phyloP scores from a whole-genome alignment of 1,140 invertebrate genomes.

The Drosophila bipectinata region DNA sequence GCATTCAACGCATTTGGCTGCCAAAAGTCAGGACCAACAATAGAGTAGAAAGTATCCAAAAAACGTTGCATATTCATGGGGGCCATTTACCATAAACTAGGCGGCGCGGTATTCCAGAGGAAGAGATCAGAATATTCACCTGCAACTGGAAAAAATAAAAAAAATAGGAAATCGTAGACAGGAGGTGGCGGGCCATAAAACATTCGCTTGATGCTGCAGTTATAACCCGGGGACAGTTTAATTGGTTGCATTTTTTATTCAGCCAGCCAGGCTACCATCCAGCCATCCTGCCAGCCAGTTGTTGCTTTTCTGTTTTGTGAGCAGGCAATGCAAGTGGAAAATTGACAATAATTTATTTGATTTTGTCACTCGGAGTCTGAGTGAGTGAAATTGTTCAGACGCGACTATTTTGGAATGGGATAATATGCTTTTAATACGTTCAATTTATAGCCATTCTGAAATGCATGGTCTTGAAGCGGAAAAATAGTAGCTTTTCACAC shows the following conservation, averaged over 20 bases:
- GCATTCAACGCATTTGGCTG: not conserved
- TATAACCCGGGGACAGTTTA: constrained; percentile 83
- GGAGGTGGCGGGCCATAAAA: constrained; percentile 70
- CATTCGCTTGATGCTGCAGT: constrained; percentile 77
- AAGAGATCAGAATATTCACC: constrained; percentile 51
- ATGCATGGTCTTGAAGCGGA: not conserved
- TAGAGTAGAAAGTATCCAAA: constrained; percentile 5
- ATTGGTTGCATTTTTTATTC: constrained; percentile 82
- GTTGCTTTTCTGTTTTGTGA: constrained; percentile 11
- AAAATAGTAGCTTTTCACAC: constrained; percentile 2
- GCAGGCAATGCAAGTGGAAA: constrained; percentile 67
- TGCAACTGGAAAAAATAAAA: constrained; percentile 45
- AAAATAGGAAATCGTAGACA: constrained; percentile 13
- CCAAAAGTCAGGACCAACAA: constrained; percentile 14
- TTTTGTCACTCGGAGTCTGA: constrained; percentile 40
- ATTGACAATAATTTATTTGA: constrained; percentile 83
- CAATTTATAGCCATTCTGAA: constrained; percentile 48
- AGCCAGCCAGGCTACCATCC: constrained; percentile 52
- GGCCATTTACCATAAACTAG: constrained; percentile 65
- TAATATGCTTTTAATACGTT: constrained; percentile 79
- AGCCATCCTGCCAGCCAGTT: constrained; percentile 4
- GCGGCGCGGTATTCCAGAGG: constrained; percentile 31
- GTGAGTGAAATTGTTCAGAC: constrained; percentile 42
- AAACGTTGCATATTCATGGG: constrained; percentile 68
- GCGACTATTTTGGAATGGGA: constrained; percentile 12